Evolutionary conservation across 1,140 invertebrate genomes (phyloP), one percentile per base, ranked within the genome.

Genomic region (Arctopsyche grandis): DNA sequence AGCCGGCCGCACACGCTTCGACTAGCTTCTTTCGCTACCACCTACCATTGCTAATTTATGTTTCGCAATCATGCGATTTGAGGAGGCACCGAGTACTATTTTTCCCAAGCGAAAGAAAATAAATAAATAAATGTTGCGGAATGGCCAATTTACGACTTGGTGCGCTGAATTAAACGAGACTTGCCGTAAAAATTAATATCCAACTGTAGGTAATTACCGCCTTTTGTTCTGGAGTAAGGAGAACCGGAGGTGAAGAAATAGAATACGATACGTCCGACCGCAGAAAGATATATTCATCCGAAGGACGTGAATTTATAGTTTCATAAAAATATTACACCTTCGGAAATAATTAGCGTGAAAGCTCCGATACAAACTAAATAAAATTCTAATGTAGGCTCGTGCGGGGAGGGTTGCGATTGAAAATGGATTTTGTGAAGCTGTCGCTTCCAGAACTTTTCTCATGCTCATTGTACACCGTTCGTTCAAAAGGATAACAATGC

Each of bases 91-190:
- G 16, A 5, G 48, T 66, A 66, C 22, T 43, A 77, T 78, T 78
- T 75, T 74, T 80, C 71, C 75, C 79, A 77, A 77, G 76, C 77
- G 74, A 69, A 29, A 76, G 76, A 70, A 75, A 79, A 81, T 79
- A 81, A 79, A 78, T 78, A 82, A 77, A 82, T 75, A 79, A 82
- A 79, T 58, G 74, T 76, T 76, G 56, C 74, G 74, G 74, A 76
- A 76, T 76, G 74, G 56, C 74, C 74, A 79, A 79, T 70, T 48
- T 77, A 82, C 70, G 78, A 82, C 75, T 82, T 75, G 78, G 69
- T 75, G 78, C 60, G 78, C 78, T 78, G 81, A 79, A 82, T 82
- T 79, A 82, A 82, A 82, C 81, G 75, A 81, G 75, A 74, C 74
- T 76, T 43, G 74, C 74, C 74, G 74, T 76, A 76, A 77, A 78